Percentiles rank a stretch among this genome's conserved stretches.
Evolutionary conservation across 2,797 vertebrate species (phyloP).

Genomic region (Holocentrus rufus): DNA sequence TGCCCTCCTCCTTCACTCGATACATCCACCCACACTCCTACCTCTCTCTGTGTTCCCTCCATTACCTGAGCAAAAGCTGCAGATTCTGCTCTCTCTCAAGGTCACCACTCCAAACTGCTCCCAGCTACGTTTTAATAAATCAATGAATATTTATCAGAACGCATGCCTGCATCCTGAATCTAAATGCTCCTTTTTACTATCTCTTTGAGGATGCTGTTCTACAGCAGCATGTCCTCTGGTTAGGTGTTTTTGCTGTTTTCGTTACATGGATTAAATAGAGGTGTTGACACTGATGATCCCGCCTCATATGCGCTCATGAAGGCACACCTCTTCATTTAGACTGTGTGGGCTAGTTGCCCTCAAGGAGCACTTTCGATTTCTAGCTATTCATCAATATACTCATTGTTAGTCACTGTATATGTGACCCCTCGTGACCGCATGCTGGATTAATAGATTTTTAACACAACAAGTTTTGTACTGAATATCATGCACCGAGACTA

Average conservation of each 20-base stretch:
- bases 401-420: constrained; percentile 28
- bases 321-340: constrained; percentile 50
- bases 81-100: constrained; percentile 68
- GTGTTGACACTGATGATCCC: constrained; percentile 48
- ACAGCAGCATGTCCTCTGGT: constrained; percentile 49
- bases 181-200: constrained; percentile 66
- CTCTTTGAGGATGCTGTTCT: constrained; percentile 58
- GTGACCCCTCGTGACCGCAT: constrained; percentile 39
- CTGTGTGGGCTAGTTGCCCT: constrained; percentile 13
- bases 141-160: constrained; percentile 84
- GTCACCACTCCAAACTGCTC: constrained; percentile 79
- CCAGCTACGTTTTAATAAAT: constrained; percentile 82
- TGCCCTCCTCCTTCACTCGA: constrained; percentile 50
- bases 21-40: constrained; percentile 60
- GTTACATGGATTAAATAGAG: constrained; percentile 58
- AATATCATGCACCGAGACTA: constrained; percentile 16
- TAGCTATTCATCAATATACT: constrained; percentile 33
- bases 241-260: constrained; percentile 62
- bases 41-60: constrained; percentile 56
- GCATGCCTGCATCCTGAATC: constrained; percentile 70
- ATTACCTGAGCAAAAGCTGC: constrained; percentile 72
- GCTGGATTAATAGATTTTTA: constrained; percentile 22
- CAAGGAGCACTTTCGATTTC: constrained; percentile 9
- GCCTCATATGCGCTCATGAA: neutral
- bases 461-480: constrained; percentile 1